phyloP scores from a whole-genome alignment of 1,140 invertebrate genomes.

The Micrasema longulum region DNA sequence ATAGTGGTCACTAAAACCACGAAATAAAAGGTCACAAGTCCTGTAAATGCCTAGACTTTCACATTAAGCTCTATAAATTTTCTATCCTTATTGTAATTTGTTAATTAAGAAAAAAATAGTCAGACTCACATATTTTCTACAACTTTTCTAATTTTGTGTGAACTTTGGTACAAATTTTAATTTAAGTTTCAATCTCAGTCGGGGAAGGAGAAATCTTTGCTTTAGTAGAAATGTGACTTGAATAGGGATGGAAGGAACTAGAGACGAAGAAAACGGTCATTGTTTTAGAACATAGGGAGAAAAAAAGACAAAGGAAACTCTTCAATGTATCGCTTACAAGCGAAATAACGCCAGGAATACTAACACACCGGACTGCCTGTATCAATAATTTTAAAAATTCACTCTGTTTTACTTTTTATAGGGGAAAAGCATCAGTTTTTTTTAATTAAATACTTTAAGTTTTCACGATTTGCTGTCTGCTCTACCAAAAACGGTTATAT shows the following conservation, averaged over 20 bases:
- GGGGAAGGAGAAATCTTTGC: constrained; percentile 2
- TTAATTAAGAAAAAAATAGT: background rate
- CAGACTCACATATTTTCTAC: background rate
- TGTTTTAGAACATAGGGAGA: constrained; percentile 12
- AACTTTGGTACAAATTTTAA: constrained; percentile 4
- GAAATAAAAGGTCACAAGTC: too few species aligned
- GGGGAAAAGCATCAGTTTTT: too few species aligned
- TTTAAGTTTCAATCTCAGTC: constrained; percentile 6
- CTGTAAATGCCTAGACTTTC: too few species aligned
- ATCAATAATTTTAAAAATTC: constrained; percentile 21
- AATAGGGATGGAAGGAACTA: background rate
- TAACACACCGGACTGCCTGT: constrained; percentile 7
- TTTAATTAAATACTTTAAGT: too few species aligned
- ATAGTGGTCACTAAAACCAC: too few species aligned
- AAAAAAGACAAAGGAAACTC: too few species aligned
- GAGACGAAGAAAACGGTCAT: background rate
- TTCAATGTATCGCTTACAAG: constrained; percentile 23
- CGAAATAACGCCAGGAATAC: constrained; percentile 5
- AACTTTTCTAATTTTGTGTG: constrained; percentile 13
- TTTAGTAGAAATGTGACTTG: constrained; percentile 20
- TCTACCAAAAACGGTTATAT: too few species aligned
- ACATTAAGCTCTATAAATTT: too few species aligned
- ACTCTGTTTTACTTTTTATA: constrained; percentile 3
- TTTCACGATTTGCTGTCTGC: too few species aligned
- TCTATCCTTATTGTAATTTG: too few species aligned